phyloP scores from a whole-genome alignment of 2,888 invertebrate genomes.

The Hemistola chrysoprasaria region DNA sequence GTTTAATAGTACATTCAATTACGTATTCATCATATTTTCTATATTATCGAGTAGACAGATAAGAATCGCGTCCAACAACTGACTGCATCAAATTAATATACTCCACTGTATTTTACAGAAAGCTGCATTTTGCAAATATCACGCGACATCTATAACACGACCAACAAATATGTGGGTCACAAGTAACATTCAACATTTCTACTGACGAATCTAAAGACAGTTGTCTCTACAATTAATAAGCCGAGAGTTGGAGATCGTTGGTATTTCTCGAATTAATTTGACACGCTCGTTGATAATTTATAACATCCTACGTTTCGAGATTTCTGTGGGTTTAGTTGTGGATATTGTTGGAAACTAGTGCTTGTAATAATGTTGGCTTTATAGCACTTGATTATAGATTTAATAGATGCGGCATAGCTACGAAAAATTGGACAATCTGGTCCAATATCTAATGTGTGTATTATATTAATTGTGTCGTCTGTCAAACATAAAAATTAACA shows the following conservation, averaged over 20 bases:
- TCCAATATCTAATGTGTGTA: no score
- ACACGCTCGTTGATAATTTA: conserved; percentile 80
- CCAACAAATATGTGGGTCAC: conserved; percentile 36
- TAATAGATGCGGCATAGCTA: no score
- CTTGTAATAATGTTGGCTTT: conserved; percentile 3
- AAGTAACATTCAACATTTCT: conserved; percentile 18
- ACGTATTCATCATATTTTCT: no score
- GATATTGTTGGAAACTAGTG: conserved; percentile 36
- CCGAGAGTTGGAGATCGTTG: conserved; percentile 60
- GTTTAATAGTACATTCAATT: no score
- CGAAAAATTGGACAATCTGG: no score
- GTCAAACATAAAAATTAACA: no score
- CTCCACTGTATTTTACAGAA: conserved; percentile 19
- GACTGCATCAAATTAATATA: conserved; percentile 20
- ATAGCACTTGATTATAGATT: conserved; percentile 1
- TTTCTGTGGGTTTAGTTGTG: conserved; percentile 30
- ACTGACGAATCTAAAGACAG: conserved; percentile 69
- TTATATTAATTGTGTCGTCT: no score
- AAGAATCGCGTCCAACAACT: background rate
- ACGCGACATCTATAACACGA: conserved; percentile 20
- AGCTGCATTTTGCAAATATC: conserved; percentile 28
- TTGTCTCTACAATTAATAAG: conserved; percentile 75
- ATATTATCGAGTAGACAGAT: no score
- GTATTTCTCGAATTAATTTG: conserved; percentile 81
- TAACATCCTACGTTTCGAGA: conserved; percentile 73